These are phyloP conservation scores for Archilochus colubris DNA, from an alignment of 2,113 vertebrate species.

Conservation along the genomic window DNA sequence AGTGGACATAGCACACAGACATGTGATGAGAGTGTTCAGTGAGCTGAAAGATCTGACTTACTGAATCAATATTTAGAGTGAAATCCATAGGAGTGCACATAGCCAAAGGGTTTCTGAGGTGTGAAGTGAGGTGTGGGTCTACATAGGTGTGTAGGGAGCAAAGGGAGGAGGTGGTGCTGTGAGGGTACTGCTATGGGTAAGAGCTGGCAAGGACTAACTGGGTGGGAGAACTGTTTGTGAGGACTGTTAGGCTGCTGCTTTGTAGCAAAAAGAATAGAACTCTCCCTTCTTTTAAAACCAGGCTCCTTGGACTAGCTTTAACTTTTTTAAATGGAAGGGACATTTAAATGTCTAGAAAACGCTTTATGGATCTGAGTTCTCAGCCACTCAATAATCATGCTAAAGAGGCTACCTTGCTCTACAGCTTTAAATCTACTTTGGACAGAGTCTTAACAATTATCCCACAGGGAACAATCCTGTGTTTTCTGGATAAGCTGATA, in stretches of 20 bases:
- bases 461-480: neutral
- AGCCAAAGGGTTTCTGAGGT: neutral
- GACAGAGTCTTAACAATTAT: slow-evolving; percentile 17
- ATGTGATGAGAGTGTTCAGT: fast-evolving
- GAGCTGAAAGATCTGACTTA: neutral
- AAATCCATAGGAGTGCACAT: neutral
- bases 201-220: neutral
- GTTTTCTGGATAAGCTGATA: slow-evolving; percentile 46
- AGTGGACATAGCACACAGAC: neutral
- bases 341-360: neutral
- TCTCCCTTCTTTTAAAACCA: neutral
- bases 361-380: neutral
- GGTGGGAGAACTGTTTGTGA: neutral
- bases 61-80: neutral
- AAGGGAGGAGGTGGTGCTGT: neutral
- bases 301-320: neutral
- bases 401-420: neutral
- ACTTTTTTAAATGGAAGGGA: neutral
- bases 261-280: neutral
- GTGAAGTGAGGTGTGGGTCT: neutral
- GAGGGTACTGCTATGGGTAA: neutral
- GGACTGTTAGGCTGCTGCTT: neutral
- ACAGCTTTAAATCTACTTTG: slow-evolving; percentile 19
- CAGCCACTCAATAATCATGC: neutral
- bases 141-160: neutral